Evolutionary conservation across 1,140 invertebrate species (phyloP).

Genomic region (Hyphantria cunea): DNA sequence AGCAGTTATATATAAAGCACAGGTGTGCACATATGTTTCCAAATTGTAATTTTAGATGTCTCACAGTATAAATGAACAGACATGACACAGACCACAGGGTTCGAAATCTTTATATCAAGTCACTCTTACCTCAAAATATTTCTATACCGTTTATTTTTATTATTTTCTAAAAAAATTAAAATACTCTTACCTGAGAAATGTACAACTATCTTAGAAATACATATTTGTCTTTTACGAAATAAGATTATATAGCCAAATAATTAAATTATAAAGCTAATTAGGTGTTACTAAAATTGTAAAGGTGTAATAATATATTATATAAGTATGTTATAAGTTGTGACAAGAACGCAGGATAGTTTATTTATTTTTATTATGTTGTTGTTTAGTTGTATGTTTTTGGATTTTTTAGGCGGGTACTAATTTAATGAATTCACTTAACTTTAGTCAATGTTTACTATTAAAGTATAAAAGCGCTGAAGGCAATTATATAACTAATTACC

Average conservation of each 20-base stretch:
- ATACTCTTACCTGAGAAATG: slow-evolving; percentile 1
- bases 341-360: not conserved
- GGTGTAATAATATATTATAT: not conserved
- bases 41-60: too few relatives aligned
- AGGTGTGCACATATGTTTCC: too few relatives aligned
- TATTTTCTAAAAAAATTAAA: slow-evolving; percentile 1
- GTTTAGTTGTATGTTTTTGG: not conserved
- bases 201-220: slow-evolving; percentile 8
- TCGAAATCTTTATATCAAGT: too few relatives aligned
- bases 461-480: slow-evolving; percentile 19
- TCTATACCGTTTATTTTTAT: too few relatives aligned
- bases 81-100: too few relatives aligned
- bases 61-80: too few relatives aligned
- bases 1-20: too few relatives aligned
- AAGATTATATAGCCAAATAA: slow-evolving; percentile 11
- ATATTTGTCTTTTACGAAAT: slow-evolving; percentile 17
- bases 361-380: not conserved
- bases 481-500: slow-evolving; percentile 33
- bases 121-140: too few relatives aligned
- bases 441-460: slow-evolving; percentile 6
- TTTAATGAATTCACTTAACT: slow-evolving; percentile 5
- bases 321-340: not conserved
- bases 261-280: slow-evolving; percentile 17
- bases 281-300: not conserved
- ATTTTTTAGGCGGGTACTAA: slow-evolving; percentile 19